Evolutionary conservation across 2,888 invertebrate species (phyloP).

Genomic region (Vandiemenella viatica): DNA sequence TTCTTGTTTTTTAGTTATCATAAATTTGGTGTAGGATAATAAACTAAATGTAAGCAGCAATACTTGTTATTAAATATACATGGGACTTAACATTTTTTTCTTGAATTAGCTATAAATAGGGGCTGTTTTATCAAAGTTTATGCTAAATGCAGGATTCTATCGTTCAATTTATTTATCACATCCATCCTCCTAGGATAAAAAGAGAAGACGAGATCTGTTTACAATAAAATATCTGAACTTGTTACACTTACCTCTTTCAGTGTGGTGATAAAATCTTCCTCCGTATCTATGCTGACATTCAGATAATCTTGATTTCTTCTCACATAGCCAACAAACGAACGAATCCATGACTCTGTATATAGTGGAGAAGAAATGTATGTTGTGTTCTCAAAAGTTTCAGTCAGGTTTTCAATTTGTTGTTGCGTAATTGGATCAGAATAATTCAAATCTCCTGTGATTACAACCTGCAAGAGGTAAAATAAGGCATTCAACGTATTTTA

Average conservation of each 20-base stretch:
- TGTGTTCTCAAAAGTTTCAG: constrained; percentile 61
- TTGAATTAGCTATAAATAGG: not conserved
- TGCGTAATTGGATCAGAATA: constrained; percentile 67
- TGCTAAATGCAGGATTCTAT: too few species aligned
- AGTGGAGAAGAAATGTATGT: constrained; percentile 56
- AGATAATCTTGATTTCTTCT: constrained; percentile 58
- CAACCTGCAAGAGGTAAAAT: constrained; percentile 42
- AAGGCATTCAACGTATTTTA: not conserved
- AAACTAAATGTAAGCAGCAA: too few species aligned
- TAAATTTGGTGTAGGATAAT: too few species aligned
- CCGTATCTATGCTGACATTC: constrained; percentile 58
- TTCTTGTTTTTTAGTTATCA: too few species aligned
- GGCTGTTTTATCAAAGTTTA: too few species aligned
- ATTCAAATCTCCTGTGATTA: constrained; percentile 62
- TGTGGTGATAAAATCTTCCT: constrained; percentile 54
- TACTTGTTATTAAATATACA: not conserved
- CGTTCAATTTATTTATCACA: too few species aligned
- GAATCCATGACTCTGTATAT: constrained; percentile 79
- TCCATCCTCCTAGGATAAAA: too few species aligned
- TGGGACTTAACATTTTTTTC: not conserved
- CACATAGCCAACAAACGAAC: constrained; percentile 64
- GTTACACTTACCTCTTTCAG: constrained; percentile 60
- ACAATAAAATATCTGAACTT: too few species aligned
- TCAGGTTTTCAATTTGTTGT: constrained; percentile 61
- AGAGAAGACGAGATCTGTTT: too few species aligned